phyloP scores from a whole-genome alignment of 2,113 vertebrate genomes.

The Bolborhynchus lineola region DNA sequence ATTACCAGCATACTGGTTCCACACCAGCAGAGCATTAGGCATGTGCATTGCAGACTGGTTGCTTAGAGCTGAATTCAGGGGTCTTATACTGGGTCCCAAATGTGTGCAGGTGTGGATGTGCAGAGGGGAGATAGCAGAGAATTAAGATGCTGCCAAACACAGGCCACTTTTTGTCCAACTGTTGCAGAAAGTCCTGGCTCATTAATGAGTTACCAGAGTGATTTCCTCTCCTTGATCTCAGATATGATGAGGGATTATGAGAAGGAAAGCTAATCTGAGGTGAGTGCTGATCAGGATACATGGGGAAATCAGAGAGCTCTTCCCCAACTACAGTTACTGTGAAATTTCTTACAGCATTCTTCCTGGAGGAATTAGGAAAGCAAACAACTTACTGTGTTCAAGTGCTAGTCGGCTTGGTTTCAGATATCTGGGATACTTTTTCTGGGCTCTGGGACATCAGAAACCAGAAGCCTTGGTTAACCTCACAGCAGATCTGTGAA shows the following conservation, averaged over 20 bases:
- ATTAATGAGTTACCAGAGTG: constrained; percentile 1
- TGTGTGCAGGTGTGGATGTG: constrained; percentile 31
- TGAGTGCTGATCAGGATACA: not conserved
- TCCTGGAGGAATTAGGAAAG: constrained; percentile 30
- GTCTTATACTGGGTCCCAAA: constrained; percentile 29
- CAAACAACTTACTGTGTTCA: not conserved
- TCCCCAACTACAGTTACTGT: not conserved
- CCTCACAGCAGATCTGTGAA: not conserved
- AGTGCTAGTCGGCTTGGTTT: not conserved
- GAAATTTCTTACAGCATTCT: constrained; percentile 3
- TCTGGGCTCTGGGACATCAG: not conserved
- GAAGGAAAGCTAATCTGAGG: constrained; percentile 23
- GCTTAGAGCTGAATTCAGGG: constrained; percentile 48
- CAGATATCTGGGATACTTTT: not conserved
- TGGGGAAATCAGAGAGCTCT: not conserved
- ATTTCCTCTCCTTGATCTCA: constrained; percentile 38
- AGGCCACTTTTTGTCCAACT: constrained; percentile 36
- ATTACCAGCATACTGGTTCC: constrained; percentile 58
- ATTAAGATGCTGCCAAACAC: constrained; percentile 1
- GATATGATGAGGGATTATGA: constrained; percentile 12
- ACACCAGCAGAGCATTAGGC: constrained; percentile 49
- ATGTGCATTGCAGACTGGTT: constrained; percentile 32
- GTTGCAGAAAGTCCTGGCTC: not conserved
- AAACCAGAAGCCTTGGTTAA: constrained; percentile 1
- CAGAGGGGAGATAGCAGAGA: constrained; percentile 19